These are phyloP conservation scores for Charaxes varanes DNA, from an alignment of 1,140 invertebrate species.

Conservation along the genomic window DNA sequence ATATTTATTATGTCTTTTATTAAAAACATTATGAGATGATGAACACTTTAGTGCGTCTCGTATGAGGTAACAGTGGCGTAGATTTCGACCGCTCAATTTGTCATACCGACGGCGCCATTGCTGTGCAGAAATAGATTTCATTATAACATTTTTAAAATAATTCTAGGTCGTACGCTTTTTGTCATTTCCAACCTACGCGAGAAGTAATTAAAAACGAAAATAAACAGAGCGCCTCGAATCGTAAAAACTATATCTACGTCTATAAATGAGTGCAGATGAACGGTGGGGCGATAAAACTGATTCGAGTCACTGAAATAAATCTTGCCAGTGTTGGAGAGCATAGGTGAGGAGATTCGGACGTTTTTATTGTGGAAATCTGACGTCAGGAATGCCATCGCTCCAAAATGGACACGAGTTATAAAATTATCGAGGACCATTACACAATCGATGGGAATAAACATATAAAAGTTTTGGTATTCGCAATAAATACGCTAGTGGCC, in stretches of 20 bases:
- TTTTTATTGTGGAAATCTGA: constrained; percentile 49
- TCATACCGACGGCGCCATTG: constrained; percentile 21
- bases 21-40: constrained; percentile 12
- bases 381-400: constrained; percentile 50
- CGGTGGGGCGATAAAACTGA: constrained; percentile 66
- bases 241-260: constrained; percentile 70
- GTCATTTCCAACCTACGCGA: constrained; percentile 66
- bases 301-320: constrained; percentile 71
- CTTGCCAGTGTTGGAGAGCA: constrained; percentile 55
- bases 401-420: constrained; percentile 42
- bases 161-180: constrained; percentile 54
- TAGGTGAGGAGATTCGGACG: constrained; percentile 50
- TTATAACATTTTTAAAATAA: constrained; percentile 41
- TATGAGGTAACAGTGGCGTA: constrained; percentile 12
- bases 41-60: constrained; percentile 9
- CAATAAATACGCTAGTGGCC: constrained; percentile 23
- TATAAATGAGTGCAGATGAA: constrained; percentile 73
- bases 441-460: constrained; percentile 22
- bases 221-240: constrained; percentile 69
- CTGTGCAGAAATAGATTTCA: constrained; percentile 30
- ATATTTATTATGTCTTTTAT: constrained; percentile 9
- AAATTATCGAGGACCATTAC: constrained; percentile 32
- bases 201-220: constrained; percentile 73
- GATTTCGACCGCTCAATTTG: constrained; percentile 18
- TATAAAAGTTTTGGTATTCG: constrained; percentile 41